Base-by-base conservation (phyloP, 2,113 vertebrate species). In the Varanus salvator region DNA sequence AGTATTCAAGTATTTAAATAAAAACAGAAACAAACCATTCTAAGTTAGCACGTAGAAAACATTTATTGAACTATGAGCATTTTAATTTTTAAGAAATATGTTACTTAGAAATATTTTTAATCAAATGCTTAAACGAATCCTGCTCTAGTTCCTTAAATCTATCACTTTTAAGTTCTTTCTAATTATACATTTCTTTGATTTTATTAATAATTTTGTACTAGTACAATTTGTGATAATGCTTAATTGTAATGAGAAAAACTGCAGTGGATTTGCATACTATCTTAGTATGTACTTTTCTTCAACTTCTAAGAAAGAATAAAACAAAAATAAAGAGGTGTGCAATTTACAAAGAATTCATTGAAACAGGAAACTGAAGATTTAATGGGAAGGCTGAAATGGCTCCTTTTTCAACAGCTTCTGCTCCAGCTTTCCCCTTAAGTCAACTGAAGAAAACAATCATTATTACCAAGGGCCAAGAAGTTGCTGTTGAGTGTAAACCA, bases 401-500 rank as follows among this genome's bases (percentile, higher is more conserved):
- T 94, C 57, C 95, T 94, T 95, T 94, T 54, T 31, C 76, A 90
- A 93, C 96, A 99, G 99, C 99, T 27, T 99, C 98, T 9, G 97
- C 98, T 84, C 99, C 99, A 0, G 92, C 96, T 52, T 99, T 99
- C 89, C 96, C 97, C 44, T 80, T 95, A 83, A 98, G 97, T 92
- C 98, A 98, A n/a, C 64, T 98, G 76, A 98, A 95, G 94, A 97
- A 96, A 94, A 96, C 96, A 86, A 96, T 99, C 94, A 97, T 99
- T 87, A 97, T 99, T 80, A 99, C 98, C 6, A 98, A 98, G 52
- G 98, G 97, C 60, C 98, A 96, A 95, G 98, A 99, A 85, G 97
- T 98, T 31, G 85, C 96, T 17, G 96, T 99, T 44, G 98, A 99
- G 54, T 99, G 99, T 94, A 98, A 98, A 93, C 98, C 99, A 1